Base-by-base conservation (phyloP, 2,113 vertebrate genomes). In the Melanerpes formicivorus region DNA sequence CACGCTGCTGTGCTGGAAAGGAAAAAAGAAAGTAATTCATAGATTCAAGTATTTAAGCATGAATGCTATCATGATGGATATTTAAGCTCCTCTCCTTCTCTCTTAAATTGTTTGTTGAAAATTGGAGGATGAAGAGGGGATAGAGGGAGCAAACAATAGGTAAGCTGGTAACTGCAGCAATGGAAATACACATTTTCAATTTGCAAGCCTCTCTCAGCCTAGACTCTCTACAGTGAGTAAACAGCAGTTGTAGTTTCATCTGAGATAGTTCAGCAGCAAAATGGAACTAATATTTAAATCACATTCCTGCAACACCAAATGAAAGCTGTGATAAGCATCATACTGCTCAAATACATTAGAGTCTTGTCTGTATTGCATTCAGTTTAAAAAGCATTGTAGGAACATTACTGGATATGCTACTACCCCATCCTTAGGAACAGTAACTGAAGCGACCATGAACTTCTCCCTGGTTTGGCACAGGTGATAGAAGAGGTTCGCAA, bases 121-220 rank as follows among this genome's bases (percentile, higher is more conserved):
- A 34, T 4, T 32, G 22, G 50, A 75, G 0, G 1, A 87, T 90
- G 34, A 76, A 71, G 17, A 32, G 10, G 10, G 19, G 19, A 5
- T 3, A 5, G 2, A 4, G 8, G 0, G 8, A 9, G 10, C 12
- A 62, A 88, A 60, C 4, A 3, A 14, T 48, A 40, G 9, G 8
- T 56, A 69, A 22, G 30, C 29, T 71, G 26, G 1, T 29, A 82
- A 62, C 34, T 21, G 50, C 60, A 86, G 64, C 55, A 90, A 5
- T 18, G 19, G 42, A 85, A 86, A 80, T 0, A 1, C 10, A 18
- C 23, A 46, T 83, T 83, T 77, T 77, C 62, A 71, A 17, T 42
- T 66, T 37, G 5, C 21, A 44, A 44, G 42, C 42, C 22, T 60
- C 85, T 44, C 23, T 83, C n/a, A n/a, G 29, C 56, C 56, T 76